Evolutionary conservation across 2,113 vertebrate species (phyloP), one percentile per base, ranked within the genome.

Genomic region (Menidia beryllina): DNA sequence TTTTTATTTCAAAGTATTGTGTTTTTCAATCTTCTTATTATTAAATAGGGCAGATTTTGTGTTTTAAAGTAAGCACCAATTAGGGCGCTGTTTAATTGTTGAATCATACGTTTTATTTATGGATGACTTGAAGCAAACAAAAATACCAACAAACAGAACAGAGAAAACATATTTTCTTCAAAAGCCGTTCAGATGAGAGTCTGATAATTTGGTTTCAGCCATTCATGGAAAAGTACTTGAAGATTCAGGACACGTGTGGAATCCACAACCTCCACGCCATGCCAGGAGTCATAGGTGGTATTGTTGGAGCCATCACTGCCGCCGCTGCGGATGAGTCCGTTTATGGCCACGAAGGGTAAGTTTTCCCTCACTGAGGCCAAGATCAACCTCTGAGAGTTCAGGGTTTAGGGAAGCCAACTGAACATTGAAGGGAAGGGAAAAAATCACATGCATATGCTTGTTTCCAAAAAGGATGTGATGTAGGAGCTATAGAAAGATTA

Each of bases 221-320:
- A 0, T 94, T 97, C 79, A 77, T 99, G 93, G 96, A 97, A 47
- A 94, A 95, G 58, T 77, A 81, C 54, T 73, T 99, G 51, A 94
- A 92, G 63, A 96, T 99, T 74, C 98, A 99, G 70, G 98, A 99
- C 81, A 99, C 97, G 0, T 99, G 97, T 34, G 98, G 98, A 43
- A 90, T 99, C 77, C 96, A 99, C 88, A 99, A 99, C 89, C 95
- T 99, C n/a, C 98, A 99, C 0, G 98, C 90, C 53, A 94, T 99
- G 86, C 98, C 98, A 0, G 98, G 98, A 19, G 65, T 98, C 48
- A 94, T 99, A 6, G 98, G 97, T 0, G 96, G 95, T 64, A 95
- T 98, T 3, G 97, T 97, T 49, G 98, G 98, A 0, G 97, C 97
- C 2, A 93, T 98, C 77, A 95, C 95, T 0, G 97, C 96, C 0